These are phyloP conservation scores for Anagyrus pseudococci DNA, from an alignment of 2,888 invertebrate genomes.

Conservation along the genomic window DNA sequence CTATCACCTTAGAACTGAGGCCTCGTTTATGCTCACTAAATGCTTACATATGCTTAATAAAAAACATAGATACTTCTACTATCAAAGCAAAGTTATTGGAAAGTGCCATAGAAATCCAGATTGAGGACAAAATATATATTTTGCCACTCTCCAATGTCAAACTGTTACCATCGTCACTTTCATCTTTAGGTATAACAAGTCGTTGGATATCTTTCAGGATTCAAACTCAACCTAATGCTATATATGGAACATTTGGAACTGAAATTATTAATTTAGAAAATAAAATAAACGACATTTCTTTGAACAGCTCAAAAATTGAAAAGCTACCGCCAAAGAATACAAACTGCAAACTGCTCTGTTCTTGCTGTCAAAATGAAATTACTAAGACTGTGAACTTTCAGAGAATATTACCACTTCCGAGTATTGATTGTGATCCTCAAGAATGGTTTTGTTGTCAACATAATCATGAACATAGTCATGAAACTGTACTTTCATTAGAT, in stretches of 20 bases:
- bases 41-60: constrained; percentile 49
- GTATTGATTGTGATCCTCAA: constrained; percentile 51
- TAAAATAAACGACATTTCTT: constrained; percentile 26
- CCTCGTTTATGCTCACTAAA: constrained; percentile 54
- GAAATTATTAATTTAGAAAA: constrained; percentile 46
- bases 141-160: constrained; percentile 46
- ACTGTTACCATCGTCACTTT: constrained; percentile 52
- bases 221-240: constrained; percentile 50
- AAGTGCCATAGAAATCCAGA: constrained; percentile 45
- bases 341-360: constrained; percentile 46
- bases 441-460: constrained; percentile 59
- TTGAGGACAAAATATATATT: constrained; percentile 43
- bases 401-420: constrained; percentile 54
- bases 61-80: constrained; percentile 40
- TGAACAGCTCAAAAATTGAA: constrained; percentile 26
- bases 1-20: constrained; percentile 53
- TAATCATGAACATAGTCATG: constrained; percentile 28
- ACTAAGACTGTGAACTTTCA: constrained; percentile 46
- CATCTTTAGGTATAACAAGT: constrained; percentile 48
- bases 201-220: constrained; percentile 56
- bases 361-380: constrained; percentile 51
- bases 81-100: constrained; percentile 50
- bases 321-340: constrained; percentile 43
- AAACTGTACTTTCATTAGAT: constrained; percentile 40
- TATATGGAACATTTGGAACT: constrained; percentile 52